A percentile compares a stretch with the other conserved stretches of the same genome.
Conservation (phyloP, 2,113 vertebrate genomes). For the Clarias gariepinus region DNA sequence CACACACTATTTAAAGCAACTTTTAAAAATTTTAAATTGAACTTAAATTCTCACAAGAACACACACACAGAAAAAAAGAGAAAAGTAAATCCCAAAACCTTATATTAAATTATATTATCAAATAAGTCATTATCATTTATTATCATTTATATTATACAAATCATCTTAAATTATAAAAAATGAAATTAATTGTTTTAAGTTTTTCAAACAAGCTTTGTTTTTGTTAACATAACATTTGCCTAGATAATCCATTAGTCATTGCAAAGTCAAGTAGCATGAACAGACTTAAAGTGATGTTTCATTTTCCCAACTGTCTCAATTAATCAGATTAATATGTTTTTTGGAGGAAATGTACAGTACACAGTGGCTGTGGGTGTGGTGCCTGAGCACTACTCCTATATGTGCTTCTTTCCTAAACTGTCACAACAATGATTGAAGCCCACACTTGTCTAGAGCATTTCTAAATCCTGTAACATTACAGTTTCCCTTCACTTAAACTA, state of each 20-base stretch:
- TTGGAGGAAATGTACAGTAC: background rate
- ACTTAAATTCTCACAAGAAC: background rate
- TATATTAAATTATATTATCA: too few relatives aligned
- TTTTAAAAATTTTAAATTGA: background rate
- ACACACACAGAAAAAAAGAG: background rate
- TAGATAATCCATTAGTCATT: background rate
- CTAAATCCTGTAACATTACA: background rate
- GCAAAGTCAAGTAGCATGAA: background rate
- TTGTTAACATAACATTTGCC: background rate
- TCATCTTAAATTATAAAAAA: background rate
- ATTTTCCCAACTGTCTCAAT: background rate
- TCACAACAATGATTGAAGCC: background rate
- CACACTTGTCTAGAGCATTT: background rate
- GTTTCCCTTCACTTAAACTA: background rate
- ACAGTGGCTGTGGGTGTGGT: background rate
- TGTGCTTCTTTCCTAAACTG: too few relatives aligned
- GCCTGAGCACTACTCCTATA: background rate
- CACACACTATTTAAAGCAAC: background rate
- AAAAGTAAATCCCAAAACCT: background rate
- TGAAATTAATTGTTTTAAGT: background rate
- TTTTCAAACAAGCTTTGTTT: background rate
- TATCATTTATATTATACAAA: too few relatives aligned
- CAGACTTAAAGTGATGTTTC: background rate
- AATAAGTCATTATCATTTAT: too few relatives aligned
- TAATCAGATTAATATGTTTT: background rate